Conservation (phyloP, 2,888 invertebrate species). For the Synanthedon myopaeformis region DNA sequence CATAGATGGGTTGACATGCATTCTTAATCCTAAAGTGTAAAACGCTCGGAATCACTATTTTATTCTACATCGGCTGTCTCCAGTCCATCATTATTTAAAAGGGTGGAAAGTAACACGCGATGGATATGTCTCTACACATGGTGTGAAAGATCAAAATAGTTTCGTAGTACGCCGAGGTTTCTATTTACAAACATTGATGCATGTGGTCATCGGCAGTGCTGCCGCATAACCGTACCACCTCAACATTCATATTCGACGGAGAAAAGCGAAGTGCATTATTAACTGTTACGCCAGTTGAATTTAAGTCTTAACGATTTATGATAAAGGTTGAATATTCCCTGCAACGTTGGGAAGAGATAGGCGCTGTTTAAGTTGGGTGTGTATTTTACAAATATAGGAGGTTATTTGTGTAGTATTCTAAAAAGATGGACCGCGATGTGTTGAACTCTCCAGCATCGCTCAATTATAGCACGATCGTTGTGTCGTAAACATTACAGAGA, state of each 20-base stretch:
- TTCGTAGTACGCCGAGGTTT: slow-evolving; percentile 46
- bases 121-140: slow-evolving; percentile 27
- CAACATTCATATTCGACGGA: slow-evolving; percentile 46
- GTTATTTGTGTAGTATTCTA: slow-evolving; percentile 71
- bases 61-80: slow-evolving; percentile 20
- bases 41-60: slow-evolving; percentile 4
- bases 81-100: slow-evolving; percentile 13
- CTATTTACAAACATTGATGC: slow-evolving; percentile 71
- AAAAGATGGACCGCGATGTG: slow-evolving; percentile 69
- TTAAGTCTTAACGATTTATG: slow-evolving; percentile 17
- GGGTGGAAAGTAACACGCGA: slow-evolving; percentile 23
- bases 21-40: slow-evolving; percentile 9
- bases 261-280: slow-evolving; percentile 36
- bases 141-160: slow-evolving; percentile 34
- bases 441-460: slow-evolving; percentile 70
- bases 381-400: slow-evolving; percentile 67
- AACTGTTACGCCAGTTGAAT: slow-evolving; percentile 15
- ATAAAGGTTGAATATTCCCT: slow-evolving; percentile 30
- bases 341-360: slow-evolving; percentile 24
- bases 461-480: slow-evolving; percentile 62
- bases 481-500: slow-evolving; percentile 45
- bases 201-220: slow-evolving; percentile 69
- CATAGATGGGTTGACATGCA: slow-evolving; percentile 21
- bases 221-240: slow-evolving; percentile 63
- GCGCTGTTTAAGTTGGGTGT: slow-evolving; percentile 47